Evolutionary conservation across 2,797 vertebrate genomes (phyloP), one percentile per base, ranked within the genome.

Genomic region (Nyctibius grandis): DNA sequence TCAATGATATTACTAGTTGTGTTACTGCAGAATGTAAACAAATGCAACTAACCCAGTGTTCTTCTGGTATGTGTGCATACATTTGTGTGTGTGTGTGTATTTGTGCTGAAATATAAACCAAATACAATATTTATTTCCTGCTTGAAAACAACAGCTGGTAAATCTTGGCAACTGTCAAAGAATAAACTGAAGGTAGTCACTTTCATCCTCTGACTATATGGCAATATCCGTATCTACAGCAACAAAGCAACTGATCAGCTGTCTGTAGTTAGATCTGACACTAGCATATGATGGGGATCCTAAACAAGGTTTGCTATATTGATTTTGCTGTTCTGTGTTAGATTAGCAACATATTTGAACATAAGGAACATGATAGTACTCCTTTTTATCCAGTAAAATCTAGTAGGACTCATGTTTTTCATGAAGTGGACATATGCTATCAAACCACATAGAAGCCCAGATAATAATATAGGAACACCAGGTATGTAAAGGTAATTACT

Each of bases 111-210:
- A 61, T 87, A 38, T 1, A 21, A 82, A 63, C 22, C 4, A 70
- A 76, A 69, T 44, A 56, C 11, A n/a, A 18, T 75, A 84, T 87
- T 91, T 87, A 76, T 36, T 76, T 86, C 17, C 15, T 85, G 34
- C 83, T 82, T 85, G 75, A 83, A 88, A 83, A 74, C 88, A 91
- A 83, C 72, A 94, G 75, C 87, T 94, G 92, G 82, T 83, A 76
- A 69, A 56, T 85, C 56, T 95, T 93, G 72, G 85, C 82, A 91
- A 57, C 47, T 73, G 47, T 67, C 36, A 53, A 68, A 70, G 77
- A 82, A 73, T 69, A 73, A 94, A 73, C 26, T 84, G 63, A 59
- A 73, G 67, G 78, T 79, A 60, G 59, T 64, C 59, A 85, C 64
- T 85, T 72, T 17, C 8, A 54, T 85, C 19, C 47, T 79, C 26